These are phyloP conservation scores for Hippocampus abdominalis DNA, from an alignment of 2,113 vertebrate genomes.

Conservation along the genomic window DNA sequence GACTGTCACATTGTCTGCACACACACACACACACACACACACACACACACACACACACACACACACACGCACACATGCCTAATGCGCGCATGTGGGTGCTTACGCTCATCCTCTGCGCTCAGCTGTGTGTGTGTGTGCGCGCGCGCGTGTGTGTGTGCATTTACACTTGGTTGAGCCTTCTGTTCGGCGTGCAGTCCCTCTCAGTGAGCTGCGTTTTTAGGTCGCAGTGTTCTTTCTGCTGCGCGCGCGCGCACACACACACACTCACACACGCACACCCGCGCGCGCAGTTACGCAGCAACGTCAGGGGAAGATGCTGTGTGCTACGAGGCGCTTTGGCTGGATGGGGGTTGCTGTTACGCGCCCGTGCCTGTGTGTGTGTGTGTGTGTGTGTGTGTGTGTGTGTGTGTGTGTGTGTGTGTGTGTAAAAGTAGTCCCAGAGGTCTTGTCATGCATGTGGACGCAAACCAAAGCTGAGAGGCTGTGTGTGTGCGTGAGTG, in stretches of 20 bases:
- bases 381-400: no score
- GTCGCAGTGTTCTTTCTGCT: slow-evolving; percentile 63
- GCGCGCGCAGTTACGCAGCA: slow-evolving; percentile 2
- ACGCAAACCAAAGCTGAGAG: slow-evolving; percentile 5
- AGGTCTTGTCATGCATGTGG: slow-evolving; percentile 5
- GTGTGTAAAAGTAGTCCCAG: slow-evolving; percentile 5
- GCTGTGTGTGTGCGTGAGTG: neutral
- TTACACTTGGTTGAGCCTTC: slow-evolving; percentile 72
- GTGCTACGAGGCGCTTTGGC: neutral
- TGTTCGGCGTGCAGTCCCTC: slow-evolving; percentile 59
- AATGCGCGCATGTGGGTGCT: slow-evolving; percentile 14
- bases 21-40: neutral
- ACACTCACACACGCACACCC: neutral
- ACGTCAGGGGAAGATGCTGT: slow-evolving; percentile 2
- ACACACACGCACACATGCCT: neutral
- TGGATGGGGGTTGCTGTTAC: neutral
- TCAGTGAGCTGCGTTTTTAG: slow-evolving; percentile 71
- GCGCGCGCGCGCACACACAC: neutral
- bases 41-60: neutral
- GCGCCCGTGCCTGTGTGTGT: no score
- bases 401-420: no score
- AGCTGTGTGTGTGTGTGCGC: slow-evolving; percentile 15
- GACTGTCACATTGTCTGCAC: neutral
- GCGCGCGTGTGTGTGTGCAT: slow-evolving; percentile 40
- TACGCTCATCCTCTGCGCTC: slow-evolving; percentile 10